Base-by-base conservation (phyloP, 2,888 invertebrate species). In the Napeogenes sylphis region DNA sequence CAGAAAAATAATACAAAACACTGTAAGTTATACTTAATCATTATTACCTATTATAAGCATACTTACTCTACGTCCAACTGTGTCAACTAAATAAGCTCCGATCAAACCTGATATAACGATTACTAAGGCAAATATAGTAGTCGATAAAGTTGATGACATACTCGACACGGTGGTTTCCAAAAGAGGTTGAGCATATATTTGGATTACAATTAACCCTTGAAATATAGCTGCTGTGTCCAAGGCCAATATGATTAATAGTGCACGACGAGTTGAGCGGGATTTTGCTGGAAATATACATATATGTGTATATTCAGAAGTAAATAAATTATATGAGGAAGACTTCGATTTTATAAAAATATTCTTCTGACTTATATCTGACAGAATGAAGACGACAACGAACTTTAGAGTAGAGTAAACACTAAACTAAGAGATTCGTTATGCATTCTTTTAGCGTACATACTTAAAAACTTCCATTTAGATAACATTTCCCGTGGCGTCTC, bases 121-220 rank as follows among this genome's bases (percentile, higher is more conserved):
- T 4, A 81, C 62, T 0, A 80, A 63, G 2, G 82, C 85, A 2
- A 87, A 68, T 42, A 85, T 12, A 0, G 84, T 74, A 33, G 81
- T 79, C 61, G 82, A 77, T 2, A 84, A 13, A 0, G 78, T 82
- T 0, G 88, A 59, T 0, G 87, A 83, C 66, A 83, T 76, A 45
- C 61, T 73, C 0, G 87, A 85, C 0, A 85, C 73, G 0, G 84
- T 84, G 56, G 81, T 75, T 0, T 66, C 65, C 64, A 88, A 87
- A 45, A 88, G 62, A 0, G 84, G 84, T 10, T 79, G 81, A 0
- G 87, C 87, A 64, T 85, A 87, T 35, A 87, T 86, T 66, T 85
- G 84, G 0, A 87, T 70, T 0, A 80, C 80, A 0, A 85, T 73
- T 0, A 85, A 61, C 0, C 88, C 88, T 79, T 88, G 85, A 72